Base-by-base conservation (phyloP, 1,140 invertebrate genomes). In the Lepidotrigona ventralis region DNA sequence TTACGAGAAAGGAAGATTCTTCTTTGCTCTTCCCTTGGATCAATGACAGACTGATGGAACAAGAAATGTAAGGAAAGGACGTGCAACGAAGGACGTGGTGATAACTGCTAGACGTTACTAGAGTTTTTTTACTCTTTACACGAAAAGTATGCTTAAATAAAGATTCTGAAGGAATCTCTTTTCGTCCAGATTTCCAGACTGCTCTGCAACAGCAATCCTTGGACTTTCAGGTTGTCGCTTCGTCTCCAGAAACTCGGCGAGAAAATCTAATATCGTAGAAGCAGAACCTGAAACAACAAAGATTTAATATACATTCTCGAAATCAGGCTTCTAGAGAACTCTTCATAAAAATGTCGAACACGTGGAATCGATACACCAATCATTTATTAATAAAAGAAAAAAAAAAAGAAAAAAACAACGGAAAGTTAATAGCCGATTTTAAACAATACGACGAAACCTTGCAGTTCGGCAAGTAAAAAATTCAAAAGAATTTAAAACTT, bases 241-340 rank as follows among this genome's bases (percentile, higher is more conserved):
- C 29, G 81, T 56, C 66, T 11, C 63, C 39, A 53, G 54, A 77
- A 68, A 71, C 46, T 79, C 51, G 58, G 54, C 21, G 76, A 26
- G 23, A 17, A 56, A 63, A 73, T 46, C 11, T 78, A 63, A 80
- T 72, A 74, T 15, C 63, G 69, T 6, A 9, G 58, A 66, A n/a
- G 56, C 33, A 71, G 71, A 81, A 85, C 83, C 83, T 85, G 83
- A 63, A 85, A 85, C 77, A 85, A 76, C 33, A 85, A 81, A 81
- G 39, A 77, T 26, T n/a, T 19, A 56, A 72, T 79, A 29, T 72
- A 83, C 53, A 69, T 68, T 33, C 51, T 68, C 46, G 80, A 26
- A 56, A 46, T 46, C 14, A n/a, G 60, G 46, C 12, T n/a, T 51
- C 33, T 29, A 23, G 46, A 12, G 9, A 23, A 46, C 17, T 63